A percentile compares a stretch with the other conserved stretches of the same genome.
These are phyloP conservation scores for Cochlearius cochlearius DNA, from an alignment of 2,113 vertebrate species.

Conservation along the genomic window DNA sequence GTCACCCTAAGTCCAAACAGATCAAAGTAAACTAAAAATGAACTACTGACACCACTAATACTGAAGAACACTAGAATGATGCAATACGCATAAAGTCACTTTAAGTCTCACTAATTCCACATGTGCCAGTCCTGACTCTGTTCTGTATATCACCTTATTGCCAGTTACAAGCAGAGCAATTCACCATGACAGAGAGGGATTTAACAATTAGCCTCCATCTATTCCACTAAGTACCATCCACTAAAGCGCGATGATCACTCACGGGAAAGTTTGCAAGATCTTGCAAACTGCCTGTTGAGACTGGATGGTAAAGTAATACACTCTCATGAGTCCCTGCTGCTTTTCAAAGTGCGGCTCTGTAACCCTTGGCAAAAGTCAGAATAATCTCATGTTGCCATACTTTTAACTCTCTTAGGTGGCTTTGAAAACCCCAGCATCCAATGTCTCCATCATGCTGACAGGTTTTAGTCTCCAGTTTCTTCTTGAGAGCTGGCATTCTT, in stretches of 20 bases:
- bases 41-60: neutral
- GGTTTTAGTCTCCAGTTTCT: neutral
- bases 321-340: neutral
- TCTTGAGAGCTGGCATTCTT: neutral
- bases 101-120: neutral
- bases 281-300: slow-evolving; percentile 20
- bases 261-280: slow-evolving; percentile 23
- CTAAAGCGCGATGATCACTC: slow-evolving; percentile 16
- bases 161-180: slow-evolving; percentile 24
- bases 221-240: slow-evolving; percentile 35
- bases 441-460: neutral
- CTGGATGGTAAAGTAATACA: neutral
- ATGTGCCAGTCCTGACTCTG: neutral
- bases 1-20: neutral
- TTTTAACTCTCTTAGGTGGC: neutral
- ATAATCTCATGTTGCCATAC: slow-evolving; percentile 8
- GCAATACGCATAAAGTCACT: neutral
- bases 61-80: neutral
- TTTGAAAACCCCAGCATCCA: neutral
- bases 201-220: slow-evolving; percentile 48
- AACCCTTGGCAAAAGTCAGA: slow-evolving; percentile 29
- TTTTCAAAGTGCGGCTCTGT: slow-evolving; percentile 29
- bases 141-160: neutral
- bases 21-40: neutral
- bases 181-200: slow-evolving; percentile 19